Conservation (phyloP, 1,140 invertebrate species). For the Trichoplusia ni region DNA sequence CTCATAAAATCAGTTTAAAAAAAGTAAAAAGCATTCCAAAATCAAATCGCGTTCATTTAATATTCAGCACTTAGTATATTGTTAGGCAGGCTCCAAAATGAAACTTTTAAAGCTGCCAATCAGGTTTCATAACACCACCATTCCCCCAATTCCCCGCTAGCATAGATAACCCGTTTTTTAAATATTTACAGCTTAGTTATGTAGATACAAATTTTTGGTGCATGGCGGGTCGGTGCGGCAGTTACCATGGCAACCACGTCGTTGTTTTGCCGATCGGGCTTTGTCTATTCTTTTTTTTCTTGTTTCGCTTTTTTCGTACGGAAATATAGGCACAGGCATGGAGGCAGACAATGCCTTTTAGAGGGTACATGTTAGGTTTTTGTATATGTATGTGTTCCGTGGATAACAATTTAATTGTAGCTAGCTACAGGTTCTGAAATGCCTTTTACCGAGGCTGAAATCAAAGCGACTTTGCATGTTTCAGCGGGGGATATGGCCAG, state of each 20-base stretch:
- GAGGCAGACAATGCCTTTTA: conserved; percentile 47
- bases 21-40: not conserved
- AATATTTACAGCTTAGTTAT: conserved; percentile 25
- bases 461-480: too few species aligned
- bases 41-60: not conserved
- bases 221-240: conserved; percentile 52
- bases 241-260: conserved; percentile 65
- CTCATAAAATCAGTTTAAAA: not conserved
- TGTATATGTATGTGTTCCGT: conserved; percentile 20
- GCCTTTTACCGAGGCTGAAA: not conserved
- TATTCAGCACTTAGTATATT: not conserved
- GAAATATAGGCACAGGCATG: conserved; percentile 50
- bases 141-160: conserved; percentile 4
- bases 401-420: conserved; percentile 26
- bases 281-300: conserved; percentile 62
- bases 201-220: conserved; percentile 43
- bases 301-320: conserved; percentile 51
- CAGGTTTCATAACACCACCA: not conserved
- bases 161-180: conserved; percentile 22
- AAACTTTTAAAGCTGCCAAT: conserved; percentile 22
- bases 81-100: conserved; percentile 5
- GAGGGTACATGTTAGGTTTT: conserved; percentile 22
- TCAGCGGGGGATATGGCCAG: too few species aligned
- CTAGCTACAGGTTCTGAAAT: conserved; percentile 1
- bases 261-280: conserved; percentile 72